Evolutionary conservation across 2,113 vertebrate genomes (phyloP), one percentile per base, ranked within the genome.

Genomic region (Aleadryas rufinucha): DNA sequence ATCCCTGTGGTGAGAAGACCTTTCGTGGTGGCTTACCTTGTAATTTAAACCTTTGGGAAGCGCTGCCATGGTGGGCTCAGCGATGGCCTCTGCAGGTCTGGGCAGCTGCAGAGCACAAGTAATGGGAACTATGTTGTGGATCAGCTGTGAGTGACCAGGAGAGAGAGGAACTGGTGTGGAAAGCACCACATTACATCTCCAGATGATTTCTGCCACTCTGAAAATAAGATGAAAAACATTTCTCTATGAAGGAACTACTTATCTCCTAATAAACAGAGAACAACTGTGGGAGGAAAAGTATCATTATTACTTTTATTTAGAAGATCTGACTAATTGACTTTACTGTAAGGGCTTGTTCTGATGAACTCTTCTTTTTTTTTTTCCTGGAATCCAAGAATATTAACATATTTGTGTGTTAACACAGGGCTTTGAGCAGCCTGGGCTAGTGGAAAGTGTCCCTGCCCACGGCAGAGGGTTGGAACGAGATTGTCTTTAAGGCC

Each of bases 81-180:
- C 2, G 2, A 13, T 35, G 31, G 17, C 41, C 49, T 63, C 47
- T 49, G 6, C 4, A 12, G 16, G 41, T 60, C 42, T 61, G 16
- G 26, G 19, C 35, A 27, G 47, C 69, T 78, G 63, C 6, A 3
- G 42, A 50, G 72, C 45, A 60, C 3, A 2, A 64, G 63, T 28
- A 56, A 11, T 0, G 0, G 50, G 8, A 22, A 0, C 11, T 12
- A 30, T 0, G 0, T 35, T 42, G 13, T 3, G 16, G 16, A 7
- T 66, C 59, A 52, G 19, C 63, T 57, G 24, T 1, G 4, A 33
- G 84, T 24, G 63, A 19, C 42, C 41, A 28, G 30, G 31, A 37
- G 23, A 47, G 47, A 68, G n/a, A 20, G 28, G 17, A 56, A 5
- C 45, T 24, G 65, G 2, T 52, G 19, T 50, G 47, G 53, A 26